phyloP scores from a whole-genome alignment of 2,888 invertebrate genomes.

The Malthinus seriepunctatus region DNA sequence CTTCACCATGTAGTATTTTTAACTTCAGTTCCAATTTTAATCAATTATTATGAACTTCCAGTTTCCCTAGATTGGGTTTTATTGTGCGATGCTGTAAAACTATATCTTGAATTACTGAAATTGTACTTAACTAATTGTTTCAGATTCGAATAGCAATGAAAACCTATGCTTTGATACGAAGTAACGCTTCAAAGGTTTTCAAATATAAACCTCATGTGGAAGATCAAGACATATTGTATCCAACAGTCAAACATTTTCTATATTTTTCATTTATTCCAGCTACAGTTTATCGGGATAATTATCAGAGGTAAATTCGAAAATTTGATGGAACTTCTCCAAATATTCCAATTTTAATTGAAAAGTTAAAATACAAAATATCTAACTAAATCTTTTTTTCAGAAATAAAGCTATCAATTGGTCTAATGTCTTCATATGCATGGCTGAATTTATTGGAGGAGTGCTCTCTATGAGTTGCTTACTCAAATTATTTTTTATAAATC shows the following conservation, averaged over 20 bases:
- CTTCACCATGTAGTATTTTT: neutral
- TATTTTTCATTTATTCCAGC: constrained; percentile 91
- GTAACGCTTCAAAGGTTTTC: constrained; percentile 66
- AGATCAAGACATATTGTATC: constrained; percentile 51
- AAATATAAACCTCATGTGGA: constrained; percentile 57
- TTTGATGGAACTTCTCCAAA: too few relatives aligned
- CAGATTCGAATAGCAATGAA: constrained; percentile 85
- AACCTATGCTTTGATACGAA: constrained; percentile 78
- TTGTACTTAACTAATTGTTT: too few relatives aligned
- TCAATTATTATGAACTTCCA: neutral
- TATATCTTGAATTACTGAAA: too few relatives aligned
- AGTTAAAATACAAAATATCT: too few relatives aligned
- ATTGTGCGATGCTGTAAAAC: constrained; percentile 10
- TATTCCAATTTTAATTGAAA: too few relatives aligned
- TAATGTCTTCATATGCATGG: constrained; percentile 68
- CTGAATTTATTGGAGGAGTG: constrained; percentile 74
- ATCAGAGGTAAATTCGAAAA: constrained; percentile 75
- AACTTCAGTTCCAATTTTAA: neutral
- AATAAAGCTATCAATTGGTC: constrained; percentile 70
- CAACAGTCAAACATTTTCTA: constrained; percentile 70
- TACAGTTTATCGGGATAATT: constrained; percentile 78
- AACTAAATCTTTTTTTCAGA: too few relatives aligned
- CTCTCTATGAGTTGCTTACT: constrained; percentile 81
- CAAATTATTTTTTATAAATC: constrained; percentile 73
- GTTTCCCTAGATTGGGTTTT: neutral